Evolutionary conservation across 2,888 invertebrate species (phyloP), one percentile per base, ranked within the genome.

Genomic region (Pseudanteris insignis): DNA sequence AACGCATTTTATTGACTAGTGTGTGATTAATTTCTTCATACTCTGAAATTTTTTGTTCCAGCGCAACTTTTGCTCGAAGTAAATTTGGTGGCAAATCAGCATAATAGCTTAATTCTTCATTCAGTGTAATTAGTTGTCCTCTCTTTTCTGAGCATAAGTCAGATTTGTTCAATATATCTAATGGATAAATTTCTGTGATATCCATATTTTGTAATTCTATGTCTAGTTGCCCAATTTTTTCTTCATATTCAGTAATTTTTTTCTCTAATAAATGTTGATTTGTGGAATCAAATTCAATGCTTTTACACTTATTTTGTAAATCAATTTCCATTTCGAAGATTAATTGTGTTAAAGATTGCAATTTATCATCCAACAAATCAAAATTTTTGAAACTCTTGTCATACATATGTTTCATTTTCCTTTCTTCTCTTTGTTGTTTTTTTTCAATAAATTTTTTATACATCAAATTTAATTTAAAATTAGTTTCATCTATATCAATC

Each of bases 21-120:
- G 24, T 6, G 8, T 37, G 30, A 15, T 72, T 67, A 6, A 77
- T 50, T 25, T 67, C 57, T 43, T 74, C 65, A 4, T 73, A 67
- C 10, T 77, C 77, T 44, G 63, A 64, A 34, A 66, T 66, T 59
- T 74, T 74, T 10, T 46, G 43, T 46, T 73, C 71, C 10, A 78
- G 41, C n/a, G 70, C 37, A 18, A 67, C 58, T 67, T 72, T 76
- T n/a, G 79, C 79, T 54, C 73, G 71, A 2, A 75, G 47, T 29
- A 79, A 65, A 61, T 78, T 74, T 18, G 77, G 70, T 12, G 79
- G 75, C 7, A 80, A 68, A 33, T 75, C 72, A 2, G 46, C 54
- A 32, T 77, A 80, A 29, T 69, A 64, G 14, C 46, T 60, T 11
- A 79, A 62, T 2, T 43, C 50, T 21, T 67, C 51, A 32, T 76